Evolutionary conservation across 2,113 vertebrate species (phyloP), one percentile per base, ranked within the genome.

Genomic region (Orientallactaga bullata): DNA sequence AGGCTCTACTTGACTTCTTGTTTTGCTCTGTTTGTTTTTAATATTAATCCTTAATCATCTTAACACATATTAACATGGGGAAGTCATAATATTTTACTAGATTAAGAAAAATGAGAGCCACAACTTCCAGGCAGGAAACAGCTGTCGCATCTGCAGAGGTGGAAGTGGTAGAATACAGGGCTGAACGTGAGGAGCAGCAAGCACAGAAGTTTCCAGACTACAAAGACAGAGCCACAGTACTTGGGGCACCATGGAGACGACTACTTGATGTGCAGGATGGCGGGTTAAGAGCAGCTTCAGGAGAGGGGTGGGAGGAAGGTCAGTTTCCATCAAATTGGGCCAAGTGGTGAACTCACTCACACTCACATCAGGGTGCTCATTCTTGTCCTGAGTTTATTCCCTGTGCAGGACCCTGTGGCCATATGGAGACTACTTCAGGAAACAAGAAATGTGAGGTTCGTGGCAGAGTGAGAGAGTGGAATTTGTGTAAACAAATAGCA

Each of bases 1-100:
- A 69, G 83, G 71, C 79, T 88, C 47, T 93, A 21, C 35, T 78
- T 85, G 82, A 73, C 28, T n/a, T 5, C 30, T 7, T 82, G 88
- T 28, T 91, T 85, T 74, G 24, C 65, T 87, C 24, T 81, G 32
- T 94, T 95, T 89, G 91, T 84, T 91, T 95, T 83, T n/a, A 61
- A 83, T 88, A 85, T 30, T 61, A 78, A 66, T 93, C 63, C 13
- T 94, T 60, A 78, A 39, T 73, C 30, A 65, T 93, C 73, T 47
- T 55, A 73, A 89, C 55, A 63, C 72, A 65, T 5, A 61, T 30
- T 88, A 73, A 71, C 60, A 42, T 16, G 35, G 23, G 26, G 24
- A 79, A 73, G 39, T 90, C 63, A 78, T 32, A 91, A 83, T 42
- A 42, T 89, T 66, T 55, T 93, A 76, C 66, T 72, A 91, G 61